Evolutionary conservation across 2,113 vertebrate species (phyloP).

Genomic region (Otis tarda): DNA sequence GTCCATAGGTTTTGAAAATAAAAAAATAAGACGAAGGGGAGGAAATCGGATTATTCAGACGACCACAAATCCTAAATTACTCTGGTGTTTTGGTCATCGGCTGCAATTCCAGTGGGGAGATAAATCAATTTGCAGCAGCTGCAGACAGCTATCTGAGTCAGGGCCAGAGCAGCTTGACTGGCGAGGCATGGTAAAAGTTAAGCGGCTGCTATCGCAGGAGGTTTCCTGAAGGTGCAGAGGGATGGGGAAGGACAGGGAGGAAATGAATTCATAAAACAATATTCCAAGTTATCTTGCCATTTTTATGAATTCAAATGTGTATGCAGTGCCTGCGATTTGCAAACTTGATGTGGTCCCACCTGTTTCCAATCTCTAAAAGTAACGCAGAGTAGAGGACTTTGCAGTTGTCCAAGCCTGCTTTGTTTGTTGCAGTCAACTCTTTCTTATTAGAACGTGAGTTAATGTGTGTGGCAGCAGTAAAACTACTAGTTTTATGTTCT

Average conservation of each 20-base stretch:
- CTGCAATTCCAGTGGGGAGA: background rate
- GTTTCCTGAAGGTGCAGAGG: slow-evolving; percentile 15
- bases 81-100: slow-evolving; percentile 58
- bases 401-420: background rate
- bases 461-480: slow-evolving; percentile 45
- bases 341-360: background rate
- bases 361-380: background rate
- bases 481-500: slow-evolving; percentile 51
- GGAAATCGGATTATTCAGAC: background rate
- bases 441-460: slow-evolving; percentile 32
- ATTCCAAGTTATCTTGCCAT: background rate
- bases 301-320: background rate
- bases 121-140: slow-evolving; percentile 57
- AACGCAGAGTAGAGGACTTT: background rate
- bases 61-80: slow-evolving; percentile 36
- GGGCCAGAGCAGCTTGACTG: slow-evolving; percentile 31
- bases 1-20: slow-evolving; percentile 6
- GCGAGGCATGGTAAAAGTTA: background rate
- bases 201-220: slow-evolving; percentile 28
- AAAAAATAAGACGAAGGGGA: background rate
- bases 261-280: slow-evolving; percentile 24
- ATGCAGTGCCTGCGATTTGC: background rate
- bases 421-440: slow-evolving; percentile 55
- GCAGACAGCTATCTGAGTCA: slow-evolving; percentile 35
- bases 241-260: background rate